Conservation (phyloP, 2,888 invertebrate species). For the Conomelus anceps region DNA sequence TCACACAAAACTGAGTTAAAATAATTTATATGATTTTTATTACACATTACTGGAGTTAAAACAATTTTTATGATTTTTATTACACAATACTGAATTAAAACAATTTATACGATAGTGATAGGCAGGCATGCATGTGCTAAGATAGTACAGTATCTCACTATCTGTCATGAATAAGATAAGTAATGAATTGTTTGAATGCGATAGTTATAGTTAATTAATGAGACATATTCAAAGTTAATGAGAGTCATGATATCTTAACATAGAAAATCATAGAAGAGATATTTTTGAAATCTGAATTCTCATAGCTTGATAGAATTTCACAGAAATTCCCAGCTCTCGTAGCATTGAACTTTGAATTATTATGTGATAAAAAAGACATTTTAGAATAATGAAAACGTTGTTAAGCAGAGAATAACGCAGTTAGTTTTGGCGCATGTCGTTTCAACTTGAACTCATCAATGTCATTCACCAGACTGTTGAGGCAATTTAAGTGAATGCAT, state of each 20-base stretch:
- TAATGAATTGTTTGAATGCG: neutral
- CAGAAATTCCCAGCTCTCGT: neutral
- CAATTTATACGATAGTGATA: neutral
- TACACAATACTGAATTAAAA: no score
- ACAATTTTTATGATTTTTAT: no score
- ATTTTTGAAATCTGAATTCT: neutral
- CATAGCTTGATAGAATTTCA: neutral
- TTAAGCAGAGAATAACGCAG: no score
- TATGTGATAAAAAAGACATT: neutral
- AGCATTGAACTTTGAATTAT: neutral
- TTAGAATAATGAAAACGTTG: neutral
- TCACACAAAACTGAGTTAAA: no score
- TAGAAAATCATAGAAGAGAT: neutral
- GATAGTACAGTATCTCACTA: neutral
- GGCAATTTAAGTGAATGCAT: neutral
- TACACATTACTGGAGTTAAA: no score
- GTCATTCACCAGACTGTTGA: neutral
- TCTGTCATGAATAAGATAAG: neutral
- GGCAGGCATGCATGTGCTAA: neutral
- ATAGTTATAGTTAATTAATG: neutral
- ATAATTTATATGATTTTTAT: no score
- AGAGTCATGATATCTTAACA: neutral
- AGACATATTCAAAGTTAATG: neutral
- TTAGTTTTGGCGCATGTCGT: neutral
- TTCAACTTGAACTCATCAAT: neutral